Conservation (phyloP, 2,113 vertebrate genomes). For the mouse (Mus musculus) region GRCm39 chr14:119854001-119854500, state of each 20-base stretch:
- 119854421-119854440: neutral
- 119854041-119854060: neutral
- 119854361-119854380: neutral
- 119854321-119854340: neutral
- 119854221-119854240: neutral
- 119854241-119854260: neutral
- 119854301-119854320: neutral
- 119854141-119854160: slow-evolving; percentile 13
- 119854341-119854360: neutral
- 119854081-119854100: neutral
- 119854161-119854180: neutral
- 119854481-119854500: slow-evolving; percentile 74
- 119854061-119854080: neutral
- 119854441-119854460: slow-evolving; percentile 68
- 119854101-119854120: neutral
- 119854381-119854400: neutral
- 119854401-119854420: slow-evolving; percentile 11
- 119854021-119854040: too few relatives aligned
- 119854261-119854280: slow-evolving; percentile 20
- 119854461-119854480: slow-evolving; percentile 70
- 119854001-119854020: neutral
- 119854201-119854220: neutral
- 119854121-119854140: neutral
- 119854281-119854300: neutral
- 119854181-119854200: neutral